Evolutionary conservation across 1,140 invertebrate genomes (phyloP), one percentile per base, ranked within the genome.

Genomic region (Parapsyche elsis): DNA sequence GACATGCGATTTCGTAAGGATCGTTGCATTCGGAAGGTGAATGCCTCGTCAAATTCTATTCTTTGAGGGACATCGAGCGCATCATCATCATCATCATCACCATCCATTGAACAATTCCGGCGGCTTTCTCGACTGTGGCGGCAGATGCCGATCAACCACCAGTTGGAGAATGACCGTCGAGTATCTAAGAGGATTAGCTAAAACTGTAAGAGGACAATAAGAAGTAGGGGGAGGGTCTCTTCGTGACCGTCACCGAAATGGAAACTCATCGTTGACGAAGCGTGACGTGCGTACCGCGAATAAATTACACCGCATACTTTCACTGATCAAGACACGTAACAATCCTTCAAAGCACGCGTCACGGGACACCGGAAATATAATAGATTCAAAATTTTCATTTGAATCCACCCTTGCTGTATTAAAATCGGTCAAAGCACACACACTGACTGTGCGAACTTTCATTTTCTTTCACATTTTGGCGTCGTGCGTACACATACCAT

Each of bases 241-340:
- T 59, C 49, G 73, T 75, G 73, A 75, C 57, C 75, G 75, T 77
- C 75, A 30, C 49, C 75, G 75, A 77, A 77, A 77, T 77, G 75
- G 57, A 77, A 77, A 77, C 53, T 77, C 53, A 38, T 44, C 75
- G 59, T 49, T 19, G 75, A 4, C 75, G 24, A 14, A 77, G 75
- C 75, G 59, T 77, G 75, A 77, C 75, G 75, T 67, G 75, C 75
- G 75, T 77, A 76, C 74, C 53, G 49, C 45, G 53, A 76, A 76
- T 76, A 77, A 77, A 77, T 77, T 77, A 64, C 75, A 23, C 75
- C 30, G 64, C 57, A 77, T 67, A 77, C 75, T 77, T 77, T 77
- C 75, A 77, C 75, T 77, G 57, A 14, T 57, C 26, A 12, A 14
- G 21, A 57, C 46, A 75, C 75, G 75, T 77, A 77, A 76, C 19